These are phyloP conservation scores for Esox lucius DNA, from an alignment of 2,797 vertebrate species.

Conservation along the genomic window DNA sequence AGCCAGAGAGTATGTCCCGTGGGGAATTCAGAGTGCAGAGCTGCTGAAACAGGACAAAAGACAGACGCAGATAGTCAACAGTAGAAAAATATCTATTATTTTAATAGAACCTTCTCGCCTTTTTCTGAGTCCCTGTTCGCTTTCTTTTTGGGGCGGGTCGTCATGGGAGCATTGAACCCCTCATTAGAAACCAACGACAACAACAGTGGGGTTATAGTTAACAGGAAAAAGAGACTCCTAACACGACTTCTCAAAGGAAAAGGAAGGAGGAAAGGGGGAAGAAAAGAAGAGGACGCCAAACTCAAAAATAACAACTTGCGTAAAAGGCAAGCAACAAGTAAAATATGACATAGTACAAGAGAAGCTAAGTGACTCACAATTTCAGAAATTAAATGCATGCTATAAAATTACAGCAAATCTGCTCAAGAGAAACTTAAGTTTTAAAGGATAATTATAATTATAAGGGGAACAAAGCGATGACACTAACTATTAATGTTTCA, in stretches of 20 bases:
- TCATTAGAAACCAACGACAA: constrained; percentile 50
- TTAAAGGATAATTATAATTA: constrained; percentile 75
- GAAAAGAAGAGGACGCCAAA: constrained; percentile 75
- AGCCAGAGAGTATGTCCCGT: constrained; percentile 40
- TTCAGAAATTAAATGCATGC: constrained; percentile 82
- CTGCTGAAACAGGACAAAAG: constrained; percentile 25
- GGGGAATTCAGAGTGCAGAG: constrained; percentile 43
- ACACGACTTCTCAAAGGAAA: constrained; percentile 62
- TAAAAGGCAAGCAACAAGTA: constrained; percentile 59
- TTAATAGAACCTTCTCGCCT: constrained; percentile 78
- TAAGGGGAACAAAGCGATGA: constrained; percentile 67
- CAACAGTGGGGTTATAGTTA: constrained; percentile 52
- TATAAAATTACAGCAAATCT: constrained; percentile 79
- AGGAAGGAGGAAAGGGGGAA: constrained; percentile 70
- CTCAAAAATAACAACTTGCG: constrained; percentile 58
- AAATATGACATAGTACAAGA: constrained; percentile 72
- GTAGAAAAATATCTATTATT: constrained; percentile 76
- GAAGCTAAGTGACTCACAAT: constrained; percentile 75
- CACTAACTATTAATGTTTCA: constrained; percentile 74
- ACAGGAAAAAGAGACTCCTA: constrained; percentile 54
- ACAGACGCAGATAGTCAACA: constrained; percentile 47
- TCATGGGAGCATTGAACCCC: constrained; percentile 46
- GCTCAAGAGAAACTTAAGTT: constrained; percentile 79
- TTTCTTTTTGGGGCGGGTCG: constrained; percentile 64
- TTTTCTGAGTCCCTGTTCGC: constrained; percentile 73